Base-by-base conservation (phyloP, 2,797 vertebrate genomes). In the Sebastes oblongus region DNA sequence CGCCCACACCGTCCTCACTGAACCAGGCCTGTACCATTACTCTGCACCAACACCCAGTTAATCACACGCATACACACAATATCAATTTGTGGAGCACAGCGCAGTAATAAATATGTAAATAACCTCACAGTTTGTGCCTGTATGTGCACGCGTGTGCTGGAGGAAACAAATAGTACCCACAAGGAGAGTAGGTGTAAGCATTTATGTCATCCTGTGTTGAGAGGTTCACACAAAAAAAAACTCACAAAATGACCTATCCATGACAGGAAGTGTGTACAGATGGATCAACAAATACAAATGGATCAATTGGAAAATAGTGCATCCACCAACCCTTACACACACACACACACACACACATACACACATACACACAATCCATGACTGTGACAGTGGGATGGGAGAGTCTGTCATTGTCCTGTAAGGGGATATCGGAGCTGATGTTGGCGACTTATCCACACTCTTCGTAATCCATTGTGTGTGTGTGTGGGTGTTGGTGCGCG, bases 101-200 rank as follows among this genome's bases (percentile, higher is more conserved):
- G 5, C 72, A 77, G 83, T 83, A 89, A 91, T 92, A 92, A 89
- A 93, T 90, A 92, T 92, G 85, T 86, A 90, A 92, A 93, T 92
- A 85, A 84, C 71, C 66, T 54, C 56, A 72, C 61, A 61, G 66
- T 78, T 56, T 78, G 56, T 60, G 25, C 13, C 11, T 30, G 25
- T 11, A 5, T 55, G 32, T 60, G 34, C 56, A 59, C 62, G 34
- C 36, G 50, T 50, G 29, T 75, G 27, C 52, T 58, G 36, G 36
- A 65, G 67, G 52, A 83, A 84, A 88, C 59, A 86, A 88, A 84
- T 52, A 54, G 34, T 62, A 39, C 14, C 54, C 62, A 52, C 66
- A 25, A 83, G 65, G 62, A 84, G 60, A 55, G 25, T 10, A 64
- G 65, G 83, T 71, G 72, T 78, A 75, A 78, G 81, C 71, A 83